Evolutionary conservation across 2,113 vertebrate species (phyloP), one percentile per base, ranked within the genome.

Genomic region (Crotalus viridis): DNA sequence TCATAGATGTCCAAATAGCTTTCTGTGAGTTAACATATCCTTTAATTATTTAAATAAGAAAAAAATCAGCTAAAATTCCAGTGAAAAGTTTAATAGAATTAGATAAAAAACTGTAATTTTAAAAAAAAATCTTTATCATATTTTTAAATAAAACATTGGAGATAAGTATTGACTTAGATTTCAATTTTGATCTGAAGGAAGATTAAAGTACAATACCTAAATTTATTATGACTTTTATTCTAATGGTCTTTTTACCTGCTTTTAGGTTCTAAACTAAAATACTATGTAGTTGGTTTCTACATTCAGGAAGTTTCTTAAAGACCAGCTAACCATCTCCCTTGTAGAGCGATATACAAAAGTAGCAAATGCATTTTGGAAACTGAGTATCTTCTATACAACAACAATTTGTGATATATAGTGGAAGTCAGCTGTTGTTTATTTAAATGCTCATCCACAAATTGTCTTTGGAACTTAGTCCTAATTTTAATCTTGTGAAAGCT

Each of bases 1-100:
- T 69, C 13, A 69, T 93, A 95, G 95, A 95, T 95, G 96, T 96
- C 97, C 97, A 96, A 96, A 95, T 97, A 97, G 97, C 96, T 97
- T 97, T 96, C 96, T 95, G 10, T 96, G 94, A 97, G 97, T 97
- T 95, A 97, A 97, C 95, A 97, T 97, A 96, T 97, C 96, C 97
- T 97, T 96, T 93, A 95, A 96, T 86, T 95, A 94, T 94, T 92
- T 89, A 87, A 74, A 89, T 93, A 92, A 95, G 87, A 95, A 96
- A 95, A 93, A 46, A 4, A 69, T 69, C 89, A 0, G 87, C 61
- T 90, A 90, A 96, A 89, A 91, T 85, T 90, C 55, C 87, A 85
- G 12, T 56, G 89, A 92, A 94, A 93, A 96, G 87, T 56, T 74
- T n/a, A 56, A 92, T 10, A 57, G 39, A 92, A 56, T 74, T 92